These are phyloP conservation scores for Euwallacea similis DNA, from an alignment of 1,140 invertebrate species.

Conservation along the genomic window DNA sequence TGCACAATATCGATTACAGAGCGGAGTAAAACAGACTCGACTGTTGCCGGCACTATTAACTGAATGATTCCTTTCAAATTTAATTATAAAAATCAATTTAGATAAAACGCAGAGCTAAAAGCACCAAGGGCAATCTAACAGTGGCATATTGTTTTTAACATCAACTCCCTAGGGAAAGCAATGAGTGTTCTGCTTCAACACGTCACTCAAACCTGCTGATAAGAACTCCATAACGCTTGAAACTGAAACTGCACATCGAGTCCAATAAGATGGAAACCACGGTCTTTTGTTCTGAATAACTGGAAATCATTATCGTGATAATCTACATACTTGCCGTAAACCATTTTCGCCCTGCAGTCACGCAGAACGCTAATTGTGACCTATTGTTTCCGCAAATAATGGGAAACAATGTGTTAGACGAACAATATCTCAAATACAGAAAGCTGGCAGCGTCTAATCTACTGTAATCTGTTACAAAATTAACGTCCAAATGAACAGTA, in stretches of 20 bases:
- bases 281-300: too few species aligned
- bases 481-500: constrained; percentile 10
- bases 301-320: too few species aligned
- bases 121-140: constrained; percentile 23
- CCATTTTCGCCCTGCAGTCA: constrained; percentile 12
- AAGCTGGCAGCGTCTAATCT: constrained; percentile 15
- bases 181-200: not conserved
- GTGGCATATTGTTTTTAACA: constrained; percentile 24
- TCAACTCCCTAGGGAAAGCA: constrained; percentile 12
- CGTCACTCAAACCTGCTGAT: constrained; percentile 4
- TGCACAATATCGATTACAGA: too few species aligned
- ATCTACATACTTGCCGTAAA: not conserved
- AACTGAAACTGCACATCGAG: too few species aligned
- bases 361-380: constrained; percentile 9
- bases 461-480: constrained; percentile 14
- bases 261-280: too few species aligned
- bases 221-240: not conserved
- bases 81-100: constrained; percentile 36
- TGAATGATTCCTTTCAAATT: constrained; percentile 18
- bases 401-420: constrained; percentile 8
- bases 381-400: constrained; percentile 17
- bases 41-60: not conserved
- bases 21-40: not conserved
- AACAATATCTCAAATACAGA: constrained; percentile 20
- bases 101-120: constrained; percentile 18